Base-by-base conservation (phyloP, 1,140 invertebrate genomes). In the Saccostrea echinata region DNA sequence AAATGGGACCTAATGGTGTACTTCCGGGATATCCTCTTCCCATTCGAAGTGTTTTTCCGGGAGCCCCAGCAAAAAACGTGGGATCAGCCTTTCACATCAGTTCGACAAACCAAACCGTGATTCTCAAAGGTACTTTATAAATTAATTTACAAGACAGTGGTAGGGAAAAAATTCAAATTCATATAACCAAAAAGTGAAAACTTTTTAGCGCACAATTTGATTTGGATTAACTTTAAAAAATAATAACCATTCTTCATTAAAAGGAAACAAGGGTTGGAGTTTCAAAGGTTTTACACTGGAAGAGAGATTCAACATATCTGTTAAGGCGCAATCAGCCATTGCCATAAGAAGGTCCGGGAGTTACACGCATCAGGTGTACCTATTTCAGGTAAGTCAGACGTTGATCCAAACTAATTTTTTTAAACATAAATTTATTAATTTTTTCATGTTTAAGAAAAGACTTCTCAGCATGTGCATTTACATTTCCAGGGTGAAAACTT, bases 401-500 rank as follows among this genome's bases (percentile, higher is more conserved):
- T 16, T 11, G 9, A 6, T n/a, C 18, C 11, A 33, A n/a, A 33
- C 71, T 24, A 27, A 33, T 6, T 43, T 43, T 43, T 3, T 43
- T 9, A 80, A 0, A 0, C 18, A 18, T 80, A 18, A 30, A 3
- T 6, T 18, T 80, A 30, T 33, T 21, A 3, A 43, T 3, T 43
- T 43, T 43, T 43, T 43, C 2, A 21, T 21, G 13, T 80, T 80
- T 4, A 30, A 30, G 12, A 80, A 43, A 80, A 33, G 27, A 1
- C 35, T 43, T 13, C 71, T 24, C 1, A 18, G 24, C 13, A 11
- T 1, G 35, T 80, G 71, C 24, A 80, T 43, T 80, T 80, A 33
- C 35, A 16, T 27, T 85, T 85, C 12, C 33, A 85, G 84, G 57
- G 33, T 9, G 51, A 68, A 21, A 21, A 61, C 12, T 85, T 85